Conservation (phyloP, 1,140 invertebrate genomes). For the Prorops nasuta region DNA sequence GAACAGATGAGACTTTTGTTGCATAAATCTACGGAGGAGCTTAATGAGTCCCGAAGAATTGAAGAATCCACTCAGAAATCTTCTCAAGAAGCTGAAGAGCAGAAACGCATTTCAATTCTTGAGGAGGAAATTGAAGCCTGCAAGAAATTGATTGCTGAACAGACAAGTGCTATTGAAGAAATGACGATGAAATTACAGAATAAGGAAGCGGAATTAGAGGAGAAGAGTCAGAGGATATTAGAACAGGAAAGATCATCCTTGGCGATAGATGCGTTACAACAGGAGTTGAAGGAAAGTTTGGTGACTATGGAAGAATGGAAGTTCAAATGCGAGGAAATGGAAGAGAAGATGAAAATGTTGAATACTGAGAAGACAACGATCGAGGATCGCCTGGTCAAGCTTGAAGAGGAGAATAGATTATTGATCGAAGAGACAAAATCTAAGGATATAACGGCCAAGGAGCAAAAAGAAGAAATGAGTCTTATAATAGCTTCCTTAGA, state of each 20-base stretch:
- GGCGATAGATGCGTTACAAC: slow-evolving; percentile 28
- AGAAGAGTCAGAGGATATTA: slow-evolving; percentile 22
- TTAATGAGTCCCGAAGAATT: neutral
- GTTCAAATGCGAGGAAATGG: slow-evolving; percentile 39
- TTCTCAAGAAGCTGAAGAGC: slow-evolving; percentile 1
- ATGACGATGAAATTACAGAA: slow-evolving; percentile 35
- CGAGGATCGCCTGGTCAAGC: slow-evolving; percentile 22
- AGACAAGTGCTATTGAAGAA: slow-evolving; percentile 47
- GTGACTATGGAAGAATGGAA: slow-evolving; percentile 47
- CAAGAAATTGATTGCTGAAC: slow-evolving; percentile 51
- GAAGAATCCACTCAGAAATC: too few relatives aligned
- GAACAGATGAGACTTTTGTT: slow-evolving; percentile 12
- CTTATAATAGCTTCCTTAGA: slow-evolving; percentile 33
- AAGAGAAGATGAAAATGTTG: slow-evolving; percentile 34
- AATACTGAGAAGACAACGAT: slow-evolving; percentile 33
- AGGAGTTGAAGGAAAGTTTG: slow-evolving; percentile 36
- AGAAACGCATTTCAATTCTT: slow-evolving; percentile 33
- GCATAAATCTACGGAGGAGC: slow-evolving; percentile 14
- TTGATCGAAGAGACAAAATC: slow-evolving; percentile 23
- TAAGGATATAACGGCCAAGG: slow-evolving; percentile 20
- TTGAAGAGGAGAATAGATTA: slow-evolving; percentile 23
- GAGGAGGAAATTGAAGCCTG: slow-evolving; percentile 54
- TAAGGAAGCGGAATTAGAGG: slow-evolving; percentile 37
- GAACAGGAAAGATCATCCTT: slow-evolving; percentile 17
- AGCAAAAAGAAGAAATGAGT: slow-evolving; percentile 48